phyloP scores from a whole-genome alignment of 37 sponge, comb jelly and placozoan genomes.

The Ephydatia muelleri region DNA sequence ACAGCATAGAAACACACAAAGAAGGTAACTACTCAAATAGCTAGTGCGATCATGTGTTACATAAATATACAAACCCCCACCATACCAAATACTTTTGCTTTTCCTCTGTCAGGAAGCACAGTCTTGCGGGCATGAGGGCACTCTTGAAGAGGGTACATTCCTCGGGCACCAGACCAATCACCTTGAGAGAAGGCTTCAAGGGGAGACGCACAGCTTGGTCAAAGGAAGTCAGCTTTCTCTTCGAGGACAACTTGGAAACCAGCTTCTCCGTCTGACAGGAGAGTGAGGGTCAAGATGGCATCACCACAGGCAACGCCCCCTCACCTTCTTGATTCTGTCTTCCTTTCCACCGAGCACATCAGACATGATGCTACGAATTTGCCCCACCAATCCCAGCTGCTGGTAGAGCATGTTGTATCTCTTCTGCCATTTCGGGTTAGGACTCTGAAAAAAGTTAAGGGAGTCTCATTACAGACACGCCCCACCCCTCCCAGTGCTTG shows the following conservation, averaged over 20 bases:
- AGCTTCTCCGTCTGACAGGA: slow-evolving; percentile 55
- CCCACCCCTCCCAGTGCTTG: too few species aligned
- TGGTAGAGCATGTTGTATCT: slow-evolving; percentile 71
- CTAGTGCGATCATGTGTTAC: too few species aligned
- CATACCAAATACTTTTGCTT: slow-evolving; percentile 74
- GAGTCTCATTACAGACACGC: not conserved
- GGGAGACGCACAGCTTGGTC: slow-evolving; percentile 54
- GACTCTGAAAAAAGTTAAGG: slow-evolving; percentile 26
- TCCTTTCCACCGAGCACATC: slow-evolving; percentile 42
- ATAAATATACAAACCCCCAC: too few species aligned
- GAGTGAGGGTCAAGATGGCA: not conserved
- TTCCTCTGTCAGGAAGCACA: slow-evolving; percentile 77
- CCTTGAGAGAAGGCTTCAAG: slow-evolving; percentile 52
- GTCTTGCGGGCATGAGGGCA: slow-evolving; percentile 78
- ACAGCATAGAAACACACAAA: too few species aligned
- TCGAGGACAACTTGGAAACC: slow-evolving; percentile 7
- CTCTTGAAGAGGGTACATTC: slow-evolving; percentile 90
- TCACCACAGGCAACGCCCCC: not conserved
- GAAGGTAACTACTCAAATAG: too few species aligned
- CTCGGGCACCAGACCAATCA: slow-evolving; percentile 60
- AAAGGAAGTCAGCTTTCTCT: slow-evolving; percentile 11
- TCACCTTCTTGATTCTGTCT: slow-evolving; percentile 76
- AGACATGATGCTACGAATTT: slow-evolving; percentile 43
- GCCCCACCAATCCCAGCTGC: slow-evolving; percentile 53
- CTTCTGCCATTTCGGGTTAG: slow-evolving; percentile 54